Evolutionary conservation across 2,797 vertebrate genomes (phyloP).

Genomic region (Muraenolepis orangiensis): DNA sequence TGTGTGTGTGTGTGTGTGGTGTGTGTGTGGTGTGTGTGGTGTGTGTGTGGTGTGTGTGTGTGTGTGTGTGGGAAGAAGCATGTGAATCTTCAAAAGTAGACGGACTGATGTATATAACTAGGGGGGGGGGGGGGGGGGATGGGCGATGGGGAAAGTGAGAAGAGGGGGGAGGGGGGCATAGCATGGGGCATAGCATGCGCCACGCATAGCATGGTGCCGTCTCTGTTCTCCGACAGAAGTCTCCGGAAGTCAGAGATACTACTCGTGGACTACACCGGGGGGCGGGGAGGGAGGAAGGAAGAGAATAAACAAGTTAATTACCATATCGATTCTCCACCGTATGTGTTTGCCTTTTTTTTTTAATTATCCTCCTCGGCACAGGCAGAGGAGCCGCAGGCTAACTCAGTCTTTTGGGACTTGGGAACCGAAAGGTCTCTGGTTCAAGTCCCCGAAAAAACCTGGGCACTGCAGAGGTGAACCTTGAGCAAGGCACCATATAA

Average conservation of each 20-base stretch:
- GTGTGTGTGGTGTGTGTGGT: slow-evolving; percentile 5
- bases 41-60: slow-evolving; percentile 6
- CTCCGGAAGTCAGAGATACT: background rate
- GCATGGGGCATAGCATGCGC: no score
- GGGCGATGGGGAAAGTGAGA: background rate
- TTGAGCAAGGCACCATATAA: no score
- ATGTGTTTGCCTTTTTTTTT: no score
- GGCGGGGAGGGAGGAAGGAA: background rate
- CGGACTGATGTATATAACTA: slow-evolving; percentile 23
- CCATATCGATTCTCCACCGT: no score
- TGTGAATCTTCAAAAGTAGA: slow-evolving; percentile 44
- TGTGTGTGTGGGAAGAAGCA: slow-evolving; percentile 29
- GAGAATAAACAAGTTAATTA: background rate
- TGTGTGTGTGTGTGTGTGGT: slow-evolving; percentile 12
- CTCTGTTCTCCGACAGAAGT: background rate
- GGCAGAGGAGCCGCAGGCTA: no score
- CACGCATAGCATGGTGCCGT: background rate
- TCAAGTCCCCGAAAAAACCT: no score
- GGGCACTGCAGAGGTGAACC: no score
- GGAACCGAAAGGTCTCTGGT: no score
- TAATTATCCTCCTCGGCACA: no score
- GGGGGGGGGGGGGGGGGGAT: slow-evolving; percentile 3
- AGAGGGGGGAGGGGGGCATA: background rate
- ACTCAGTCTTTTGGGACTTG: no score
- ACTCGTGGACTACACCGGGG: background rate